Conservation (phyloP, 2,888 invertebrate genomes). For the Acrocyrtus sp. region DNA sequence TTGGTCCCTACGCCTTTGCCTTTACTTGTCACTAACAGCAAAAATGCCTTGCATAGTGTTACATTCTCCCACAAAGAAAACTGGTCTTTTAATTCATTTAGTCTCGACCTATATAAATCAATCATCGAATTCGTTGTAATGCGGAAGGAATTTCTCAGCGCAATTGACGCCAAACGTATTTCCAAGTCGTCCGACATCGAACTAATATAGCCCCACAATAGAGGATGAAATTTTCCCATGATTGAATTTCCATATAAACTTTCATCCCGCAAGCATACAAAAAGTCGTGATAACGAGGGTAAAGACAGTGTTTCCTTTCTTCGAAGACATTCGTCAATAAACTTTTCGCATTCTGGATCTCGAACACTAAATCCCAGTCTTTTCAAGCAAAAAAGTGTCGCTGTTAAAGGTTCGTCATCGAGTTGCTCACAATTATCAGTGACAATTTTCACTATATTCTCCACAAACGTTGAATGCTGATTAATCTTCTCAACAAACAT, state of each 20-base stretch:
- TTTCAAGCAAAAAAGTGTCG: conserved; percentile 44
- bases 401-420: conserved; percentile 54
- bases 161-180: conserved; percentile 48
- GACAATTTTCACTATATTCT: conserved; percentile 46
- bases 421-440: conserved; percentile 37
- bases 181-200: conserved; percentile 51
- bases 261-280: conserved; percentile 42
- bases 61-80: conserved; percentile 33
- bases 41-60: conserved; percentile 51
- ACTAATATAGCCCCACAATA: conserved; percentile 22
- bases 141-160: conserved; percentile 31
- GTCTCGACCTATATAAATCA: conserved; percentile 19
- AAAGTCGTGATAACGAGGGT: conserved; percentile 52
- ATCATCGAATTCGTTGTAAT: conserved; percentile 22
- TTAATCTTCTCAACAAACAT: conserved; percentile 45
- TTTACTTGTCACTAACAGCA: conserved; percentile 23
- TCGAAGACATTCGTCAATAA: conserved; percentile 52
- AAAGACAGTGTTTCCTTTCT: conserved; percentile 42
- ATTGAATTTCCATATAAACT: conserved; percentile 41
- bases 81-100: conserved; percentile 21
- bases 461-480: conserved; percentile 35
- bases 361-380: conserved; percentile 37
- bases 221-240: conserved; percentile 43
- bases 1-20: conserved; percentile 16
- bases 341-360: conserved; percentile 38